A percentile compares a stretch with the other conserved stretches of the same genome.
Evolutionary conservation across 2,888 invertebrate genomes (phyloP).

Genomic region (Synergus gifuensis): DNA sequence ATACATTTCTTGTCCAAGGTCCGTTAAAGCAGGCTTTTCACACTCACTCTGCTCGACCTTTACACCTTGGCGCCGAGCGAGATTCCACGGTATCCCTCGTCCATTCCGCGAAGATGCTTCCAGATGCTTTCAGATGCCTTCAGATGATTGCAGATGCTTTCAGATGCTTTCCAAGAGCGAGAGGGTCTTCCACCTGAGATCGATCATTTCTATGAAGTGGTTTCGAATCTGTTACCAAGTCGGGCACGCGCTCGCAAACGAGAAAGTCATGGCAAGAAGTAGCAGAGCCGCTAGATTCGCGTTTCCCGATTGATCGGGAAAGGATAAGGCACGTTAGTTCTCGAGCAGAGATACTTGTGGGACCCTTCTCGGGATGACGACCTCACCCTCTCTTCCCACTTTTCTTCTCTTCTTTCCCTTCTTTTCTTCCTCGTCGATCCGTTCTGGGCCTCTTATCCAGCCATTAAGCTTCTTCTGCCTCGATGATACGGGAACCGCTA

Average conservation of each 20-base stretch:
- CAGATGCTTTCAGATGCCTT: too few species aligned
- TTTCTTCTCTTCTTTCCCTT: slow-evolving; percentile 36
- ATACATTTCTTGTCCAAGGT: slow-evolving; percentile 51
- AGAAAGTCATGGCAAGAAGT: slow-evolving; percentile 58
- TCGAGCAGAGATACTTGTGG: slow-evolving; percentile 53
- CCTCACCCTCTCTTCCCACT: slow-evolving; percentile 56
- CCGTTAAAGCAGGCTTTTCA: slow-evolving; percentile 52
- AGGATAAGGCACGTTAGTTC: slow-evolving; percentile 60
- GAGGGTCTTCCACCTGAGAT: slow-evolving; percentile 56
- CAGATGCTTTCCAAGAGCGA: slow-evolving; percentile 60
- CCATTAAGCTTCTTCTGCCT: slow-evolving; percentile 48
- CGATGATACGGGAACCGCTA: slow-evolving; percentile 26
- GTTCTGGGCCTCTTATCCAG: slow-evolving; percentile 51
- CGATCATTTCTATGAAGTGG: slow-evolving; percentile 54
- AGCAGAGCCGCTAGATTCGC: slow-evolving; percentile 49
- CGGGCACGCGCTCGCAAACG: slow-evolving; percentile 61
- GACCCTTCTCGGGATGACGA: slow-evolving; percentile 59
- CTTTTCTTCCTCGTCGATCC: slow-evolving; percentile 9
- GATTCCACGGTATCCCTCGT: slow-evolving; percentile 54
- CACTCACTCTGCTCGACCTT: slow-evolving; percentile 46
- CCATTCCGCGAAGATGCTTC: slow-evolving; percentile 52
- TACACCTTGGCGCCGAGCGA: slow-evolving; percentile 48
- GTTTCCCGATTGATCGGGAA: slow-evolving; percentile 61
- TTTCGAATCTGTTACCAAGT: slow-evolving; percentile 67
- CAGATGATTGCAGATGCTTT: too few species aligned